These are phyloP conservation scores for Dipus sagitta DNA, from an alignment of 2,797 vertebrate genomes.

Conservation along the genomic window DNA sequence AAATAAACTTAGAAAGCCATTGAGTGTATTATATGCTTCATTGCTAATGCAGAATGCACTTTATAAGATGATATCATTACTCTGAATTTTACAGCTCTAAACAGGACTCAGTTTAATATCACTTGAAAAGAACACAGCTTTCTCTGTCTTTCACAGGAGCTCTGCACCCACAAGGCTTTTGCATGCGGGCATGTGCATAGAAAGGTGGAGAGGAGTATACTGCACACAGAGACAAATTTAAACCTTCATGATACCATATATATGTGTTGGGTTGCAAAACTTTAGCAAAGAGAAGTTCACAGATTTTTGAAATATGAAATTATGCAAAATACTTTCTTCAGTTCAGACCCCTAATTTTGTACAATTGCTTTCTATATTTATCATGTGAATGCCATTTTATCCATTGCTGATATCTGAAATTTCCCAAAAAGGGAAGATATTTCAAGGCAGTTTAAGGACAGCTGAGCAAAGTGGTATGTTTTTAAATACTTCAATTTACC, in stretches of 20 bases:
- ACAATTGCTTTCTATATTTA: constrained; percentile 38
- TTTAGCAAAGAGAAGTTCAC: neutral
- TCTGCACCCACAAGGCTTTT: constrained; percentile 2
- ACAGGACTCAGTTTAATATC: neutral
- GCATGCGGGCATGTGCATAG: neutral
- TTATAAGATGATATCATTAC: constrained; percentile 16
- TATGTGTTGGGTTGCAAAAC: constrained; percentile 10
- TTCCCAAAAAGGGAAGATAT: constrained; percentile 69
- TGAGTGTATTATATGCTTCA: neutral
- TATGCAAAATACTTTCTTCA: neutral
- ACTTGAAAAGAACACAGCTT: neutral
- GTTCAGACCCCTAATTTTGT: constrained; percentile 37
- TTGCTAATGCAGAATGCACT: neutral
- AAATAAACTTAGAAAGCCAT: neutral
- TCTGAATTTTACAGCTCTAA: constrained; percentile 50
- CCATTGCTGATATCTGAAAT: constrained; percentile 59
- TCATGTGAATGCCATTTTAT: constrained; percentile 32
- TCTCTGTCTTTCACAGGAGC: constrained; percentile 35
- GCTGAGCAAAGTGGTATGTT: constrained; percentile 48
- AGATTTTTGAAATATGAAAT: neutral
- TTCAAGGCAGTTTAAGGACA: constrained; percentile 59
- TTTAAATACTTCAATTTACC: constrained; percentile 77
- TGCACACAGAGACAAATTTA: neutral
- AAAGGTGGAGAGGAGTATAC: constrained; percentile 12
- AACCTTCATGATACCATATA: constrained; percentile 10